Evolutionary conservation across 2,797 vertebrate genomes (phyloP), one percentile per base, ranked within the genome.

Genomic region (Sylvia borin): DNA sequence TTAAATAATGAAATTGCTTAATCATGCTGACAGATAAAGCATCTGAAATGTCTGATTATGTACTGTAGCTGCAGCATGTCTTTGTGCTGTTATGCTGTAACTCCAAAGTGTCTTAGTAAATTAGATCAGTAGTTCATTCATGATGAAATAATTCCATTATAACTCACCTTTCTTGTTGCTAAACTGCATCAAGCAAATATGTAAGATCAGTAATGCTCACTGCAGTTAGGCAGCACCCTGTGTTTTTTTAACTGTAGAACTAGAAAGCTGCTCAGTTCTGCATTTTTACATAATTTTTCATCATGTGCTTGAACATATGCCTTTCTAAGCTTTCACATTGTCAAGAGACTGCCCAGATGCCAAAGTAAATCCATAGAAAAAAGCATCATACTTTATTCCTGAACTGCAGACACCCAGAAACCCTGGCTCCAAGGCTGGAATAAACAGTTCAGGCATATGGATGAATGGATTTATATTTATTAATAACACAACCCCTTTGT

Each of bases 1-100:
- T 97, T 96, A 97, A 97, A 95, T 96, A 98, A 97, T 96, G 95
- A 97, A 95, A 96, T 93, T 90, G 85, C 85, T 98, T 97, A 93
- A 98, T 98, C 97, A 97, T 92, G 93, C 92, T 96, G 97, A 97
- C 93, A 97, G 91, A 96, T 87, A 72, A 96, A 88, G 71, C 81
- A 96, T 84, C 80, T 86, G 88, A 95, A 95, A 95, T 72, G 50
- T 68, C 57, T 51, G 86, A 90, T 93, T 83, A 88, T 54, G 53
- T 74, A 85, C 70, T 66, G 55, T 48, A 77, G 68, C 64, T 94
- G 78, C 80, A 96, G 42, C 78, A 53, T 55, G 81, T 93, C 96
- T 92, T 88, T 58, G 75, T 94, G 83, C 79, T 96, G 84, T 80
- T 88, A 88, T 32, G 57, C 74, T 78, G 25, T 75, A 96, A 86